Conservation (phyloP, 2,113 vertebrate species). For the Megaceryle maxima region DNA sequence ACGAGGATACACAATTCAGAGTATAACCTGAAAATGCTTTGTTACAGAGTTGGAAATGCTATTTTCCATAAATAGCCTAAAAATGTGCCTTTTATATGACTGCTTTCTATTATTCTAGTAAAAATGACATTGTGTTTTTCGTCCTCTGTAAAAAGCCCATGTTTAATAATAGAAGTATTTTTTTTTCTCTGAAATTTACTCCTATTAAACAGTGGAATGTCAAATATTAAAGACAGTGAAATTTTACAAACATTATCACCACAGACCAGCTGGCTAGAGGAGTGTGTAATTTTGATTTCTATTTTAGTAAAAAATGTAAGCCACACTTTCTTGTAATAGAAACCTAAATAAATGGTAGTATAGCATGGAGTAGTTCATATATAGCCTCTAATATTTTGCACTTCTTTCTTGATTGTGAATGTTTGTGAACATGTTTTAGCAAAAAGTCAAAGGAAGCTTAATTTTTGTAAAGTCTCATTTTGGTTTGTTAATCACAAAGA, state of each 20-base stretch:
- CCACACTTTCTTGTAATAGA: background rate
- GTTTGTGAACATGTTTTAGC: background rate
- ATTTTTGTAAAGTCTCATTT: background rate
- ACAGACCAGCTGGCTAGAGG: background rate
- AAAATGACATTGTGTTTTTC: background rate
- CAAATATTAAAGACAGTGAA: background rate
- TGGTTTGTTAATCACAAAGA: background rate
- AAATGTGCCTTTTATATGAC: background rate
- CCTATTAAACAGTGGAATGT: background rate
- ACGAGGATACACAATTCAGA: background rate
- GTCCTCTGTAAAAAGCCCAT: background rate
- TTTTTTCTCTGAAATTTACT: background rate
- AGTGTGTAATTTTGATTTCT: background rate
- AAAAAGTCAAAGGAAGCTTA: background rate
- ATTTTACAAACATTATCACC: background rate
- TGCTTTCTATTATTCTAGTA: background rate
- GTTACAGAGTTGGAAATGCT: background rate
- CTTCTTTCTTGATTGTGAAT: background rate
- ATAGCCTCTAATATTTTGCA: background rate
- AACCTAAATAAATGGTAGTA: background rate
- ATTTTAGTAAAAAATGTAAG: background rate
- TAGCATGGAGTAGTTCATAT: background rate
- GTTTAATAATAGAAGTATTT: background rate
- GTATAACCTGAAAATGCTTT: background rate
- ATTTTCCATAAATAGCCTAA: background rate